Evolutionary conservation across 2,888 invertebrate species (phyloP).

Genomic region (Acanthosoma haemorrhoidale): DNA sequence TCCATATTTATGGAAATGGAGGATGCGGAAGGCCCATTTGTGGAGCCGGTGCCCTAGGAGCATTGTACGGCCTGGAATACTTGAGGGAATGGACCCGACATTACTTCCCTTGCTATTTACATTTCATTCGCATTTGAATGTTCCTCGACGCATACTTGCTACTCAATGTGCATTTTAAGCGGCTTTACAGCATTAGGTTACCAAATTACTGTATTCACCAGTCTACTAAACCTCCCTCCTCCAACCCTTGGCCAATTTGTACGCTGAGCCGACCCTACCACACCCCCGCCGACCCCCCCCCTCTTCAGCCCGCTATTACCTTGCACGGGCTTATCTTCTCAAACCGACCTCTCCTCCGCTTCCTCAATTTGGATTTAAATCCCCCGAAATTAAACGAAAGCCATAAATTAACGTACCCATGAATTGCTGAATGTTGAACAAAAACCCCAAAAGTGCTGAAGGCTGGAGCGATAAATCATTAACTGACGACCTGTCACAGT

Average conservation of each 20-base stretch:
- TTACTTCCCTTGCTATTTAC: slow-evolving; percentile 36
- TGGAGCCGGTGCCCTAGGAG: background rate
- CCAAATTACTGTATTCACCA: slow-evolving; percentile 38
- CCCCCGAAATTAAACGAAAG: background rate
- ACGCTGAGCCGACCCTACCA: slow-evolving; percentile 11
- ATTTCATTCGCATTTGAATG: slow-evolving; percentile 39
- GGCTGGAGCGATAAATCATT: too few species aligned
- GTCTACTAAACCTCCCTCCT: slow-evolving; percentile 33
- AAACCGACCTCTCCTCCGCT: slow-evolving; percentile 1
- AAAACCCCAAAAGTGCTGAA: too few species aligned
- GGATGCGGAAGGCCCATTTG: background rate
- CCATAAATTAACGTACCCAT: background rate
- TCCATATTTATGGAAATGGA: slow-evolving; percentile 28
- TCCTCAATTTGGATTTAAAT: background rate
- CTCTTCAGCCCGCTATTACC: background rate
- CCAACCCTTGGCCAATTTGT: slow-evolving; percentile 34
- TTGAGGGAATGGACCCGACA: slow-evolving; percentile 22
- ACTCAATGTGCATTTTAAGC: slow-evolving; percentile 38
- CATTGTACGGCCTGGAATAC: slow-evolving; percentile 26
- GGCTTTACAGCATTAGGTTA: slow-evolving; percentile 36
- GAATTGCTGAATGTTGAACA: background rate
- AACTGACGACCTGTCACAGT: too few species aligned
- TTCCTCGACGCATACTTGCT: slow-evolving; percentile 36
- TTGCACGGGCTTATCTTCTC: background rate
- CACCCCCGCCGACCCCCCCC: background rate